Percentiles rank a stretch among this genome's conserved stretches.
These are phyloP conservation scores for Myotis pilosus DNA, from an alignment of 2,797 vertebrate genomes.

Conservation along the genomic window DNA sequence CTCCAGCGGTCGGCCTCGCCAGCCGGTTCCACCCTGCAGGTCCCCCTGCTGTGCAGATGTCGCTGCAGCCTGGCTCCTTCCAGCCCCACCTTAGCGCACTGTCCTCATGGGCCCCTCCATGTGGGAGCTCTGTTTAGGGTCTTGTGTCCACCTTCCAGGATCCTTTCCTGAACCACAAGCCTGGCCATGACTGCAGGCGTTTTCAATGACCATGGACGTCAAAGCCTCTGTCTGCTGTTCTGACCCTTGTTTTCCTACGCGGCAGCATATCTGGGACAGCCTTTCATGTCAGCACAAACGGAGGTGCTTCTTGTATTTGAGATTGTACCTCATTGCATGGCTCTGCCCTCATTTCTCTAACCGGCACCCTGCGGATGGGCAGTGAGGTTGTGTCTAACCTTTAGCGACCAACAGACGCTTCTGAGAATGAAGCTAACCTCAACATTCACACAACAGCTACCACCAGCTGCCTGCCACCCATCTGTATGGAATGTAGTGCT, in stretches of 20 bases:
- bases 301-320: background rate
- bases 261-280: background rate
- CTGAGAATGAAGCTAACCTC: background rate
- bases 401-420: background rate
- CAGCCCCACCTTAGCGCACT: accelerated
- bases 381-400: background rate
- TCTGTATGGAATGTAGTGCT: background rate
- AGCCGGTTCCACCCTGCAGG: background rate
- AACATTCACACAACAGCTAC: background rate
- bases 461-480: background rate
- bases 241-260: background rate
- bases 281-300: background rate
- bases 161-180: background rate
- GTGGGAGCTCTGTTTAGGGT: background rate
- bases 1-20: background rate
- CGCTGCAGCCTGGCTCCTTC: background rate
- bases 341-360: background rate
- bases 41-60: background rate
- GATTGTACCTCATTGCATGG: background rate
- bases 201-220: background rate
- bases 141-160: background rate
- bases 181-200: background rate
- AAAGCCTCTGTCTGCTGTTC: background rate
- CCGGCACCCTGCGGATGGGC: background rate
- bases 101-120: background rate